Evolutionary conservation across 2,888 invertebrate species (phyloP), one percentile per base, ranked within the genome.

Genomic region (Netelia fuscicornis): DNA sequence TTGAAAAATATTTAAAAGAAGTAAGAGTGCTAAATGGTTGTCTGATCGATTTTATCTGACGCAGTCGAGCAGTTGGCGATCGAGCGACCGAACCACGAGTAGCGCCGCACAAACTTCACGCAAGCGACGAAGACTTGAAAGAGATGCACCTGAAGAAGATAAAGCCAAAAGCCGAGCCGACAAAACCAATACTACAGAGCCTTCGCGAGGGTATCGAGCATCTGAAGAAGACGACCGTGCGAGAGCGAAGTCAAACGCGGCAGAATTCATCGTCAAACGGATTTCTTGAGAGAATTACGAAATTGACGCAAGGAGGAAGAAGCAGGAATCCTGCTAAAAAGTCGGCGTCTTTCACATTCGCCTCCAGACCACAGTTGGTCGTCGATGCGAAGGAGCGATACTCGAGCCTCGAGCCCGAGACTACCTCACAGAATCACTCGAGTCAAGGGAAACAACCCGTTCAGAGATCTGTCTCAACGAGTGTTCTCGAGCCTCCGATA

Each of bases 261-360:
- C 87, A 88, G 64, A 89, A 88, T 64, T 88, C 89, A 42, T 90
- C 37, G 37, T 37, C 90, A 11, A 90, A 90, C 44, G 92, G 93
- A 13, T 90, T 93, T 71, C 85, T 93, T 9, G 93, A 93, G n/a
- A 88, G 91, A 72, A 93, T 93, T 75, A 89, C 92, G 25, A 93
- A 92, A 85, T 83, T 93, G 2, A 91, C 93, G 9, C 92, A 93
- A 10, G 91, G 91, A 5, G 89, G 89, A 25, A 75, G 88, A n/a
- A 91, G 92, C 8, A 89, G 89, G 54, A 93, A 92, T 77, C 93
- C 93, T 0, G 94, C 93, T 48, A 94, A 93, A 78, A 94, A 94
- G 84, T 94, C 94, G 0, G 94, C 94, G 0, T 94, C 94, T n/a
- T 94, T 94, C 80, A 94, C 94, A 25, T 94, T 93, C 79, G 93